phyloP scores from a whole-genome alignment of 2,113 vertebrate species.

The Hylia prasina region DNA sequence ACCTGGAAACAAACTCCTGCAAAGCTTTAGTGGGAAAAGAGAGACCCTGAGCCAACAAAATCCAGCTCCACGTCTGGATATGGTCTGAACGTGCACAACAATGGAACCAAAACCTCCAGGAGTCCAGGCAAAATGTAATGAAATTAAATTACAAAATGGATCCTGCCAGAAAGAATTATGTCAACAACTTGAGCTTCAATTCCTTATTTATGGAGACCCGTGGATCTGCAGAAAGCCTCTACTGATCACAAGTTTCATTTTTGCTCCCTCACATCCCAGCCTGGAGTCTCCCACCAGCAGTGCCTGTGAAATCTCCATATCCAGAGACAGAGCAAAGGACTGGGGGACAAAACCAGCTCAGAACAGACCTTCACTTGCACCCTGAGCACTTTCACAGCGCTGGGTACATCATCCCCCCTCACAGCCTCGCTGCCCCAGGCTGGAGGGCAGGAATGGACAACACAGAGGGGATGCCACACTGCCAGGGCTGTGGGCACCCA shows the following conservation, averaged over 20 bases:
- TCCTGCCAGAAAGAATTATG: neutral
- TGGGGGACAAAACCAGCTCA: neutral
- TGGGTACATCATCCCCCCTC: neutral
- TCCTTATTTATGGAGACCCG: neutral
- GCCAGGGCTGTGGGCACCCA: neutral
- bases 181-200: neutral
- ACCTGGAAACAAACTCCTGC: neutral
- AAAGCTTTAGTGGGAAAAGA: neutral
- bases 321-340: neutral
- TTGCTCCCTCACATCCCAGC: neutral
- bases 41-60: neutral
- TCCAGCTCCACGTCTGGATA: neutral
- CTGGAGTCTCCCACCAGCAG: neutral
- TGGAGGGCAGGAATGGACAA: rapidly evolving
- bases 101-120: neutral
- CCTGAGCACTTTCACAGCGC: rapidly evolving
- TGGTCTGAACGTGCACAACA: neutral
- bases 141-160: neutral
- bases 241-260: neutral
- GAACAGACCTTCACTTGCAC: neutral
- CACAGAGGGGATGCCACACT: rapidly evolving
- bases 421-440: rapidly evolving
- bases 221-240: neutral
- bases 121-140: neutral
- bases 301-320: neutral